Evolutionary conservation across 2,113 vertebrate genomes (phyloP), one percentile per base, ranked within the genome.

Genomic region (Siphamia tubifer): DNA sequence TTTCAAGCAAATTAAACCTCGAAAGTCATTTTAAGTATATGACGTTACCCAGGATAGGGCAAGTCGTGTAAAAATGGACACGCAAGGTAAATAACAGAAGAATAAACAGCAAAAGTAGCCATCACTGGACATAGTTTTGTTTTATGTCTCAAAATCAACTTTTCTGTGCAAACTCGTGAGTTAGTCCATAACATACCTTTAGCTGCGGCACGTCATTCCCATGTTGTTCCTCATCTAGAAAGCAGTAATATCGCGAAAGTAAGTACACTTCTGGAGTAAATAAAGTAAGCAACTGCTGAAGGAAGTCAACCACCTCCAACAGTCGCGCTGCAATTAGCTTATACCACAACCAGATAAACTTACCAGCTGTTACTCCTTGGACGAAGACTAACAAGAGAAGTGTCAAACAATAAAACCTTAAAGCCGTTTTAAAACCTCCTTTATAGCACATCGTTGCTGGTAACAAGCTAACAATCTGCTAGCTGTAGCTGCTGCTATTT

Each of bases 171-270:
- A n/a, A n/a, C n/a, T n/a, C n/a, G n/a, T n/a, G n/a, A n/a, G n/a
- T n/a, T n/a, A n/a, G n/a, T n/a, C n/a, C 3, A 27, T 4, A 3
- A 7, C 27, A 1, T 23, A 91, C 90, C 87, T 91, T 90, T 6
- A 90, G 54, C 27, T 90, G 85, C 30, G 86, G 66, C 2, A 64
- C 57, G 7, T 88, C 86, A 32, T 82, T 79, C 3, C 20, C 79
- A 3, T 81, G 69, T n/a, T 78, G 77, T 3, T 82, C 77, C 54
- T 87, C 82, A 42, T 89, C 91, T 92, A 79, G 25, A 82, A 81
- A 77, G 35, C 31, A 49, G 15, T n/a, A 55, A 62, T 2, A 62
- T 7, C 19, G 3, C 13, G 61, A 15, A 8, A 30, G 6, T 52
- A 5, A 39, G 24, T 1, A 16, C n/a, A 32, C 2, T 12, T 7